Base-by-base conservation (phyloP, 2,888 invertebrate species). In the Phengaris arion region DNA sequence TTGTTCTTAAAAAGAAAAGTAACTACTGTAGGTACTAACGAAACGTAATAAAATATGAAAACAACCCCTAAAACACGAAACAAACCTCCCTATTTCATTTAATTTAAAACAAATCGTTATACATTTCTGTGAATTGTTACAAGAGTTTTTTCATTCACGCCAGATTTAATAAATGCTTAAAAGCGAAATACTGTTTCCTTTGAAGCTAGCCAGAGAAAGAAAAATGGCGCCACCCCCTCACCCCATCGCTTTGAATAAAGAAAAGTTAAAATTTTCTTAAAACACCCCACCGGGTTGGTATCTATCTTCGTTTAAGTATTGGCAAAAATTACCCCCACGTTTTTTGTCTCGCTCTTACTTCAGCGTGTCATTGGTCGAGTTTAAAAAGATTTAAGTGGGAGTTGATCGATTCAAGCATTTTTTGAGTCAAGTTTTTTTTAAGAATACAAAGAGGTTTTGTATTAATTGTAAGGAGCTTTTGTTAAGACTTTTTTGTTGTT, bases 261-360 rank as follows among this genome's bases (percentile, higher is more conserved):
- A 93, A 93, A 93, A 93, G 90, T 93, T 93, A 92, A 93, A 93
- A 93, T 93, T 93, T 92, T 92, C 92, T 91, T 89, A 86, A 88
- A 90, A 87, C 87, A 83, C 88, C 89, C 87, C 83, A 75, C 78
- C 74, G 87, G 86, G 87, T 85, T 79, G 81, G 89, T 90, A 91
- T 92, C 93, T 92, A 87, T 92, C 92, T 92, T 93, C 89, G 89
- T 91, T 91, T 88, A 92, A 91, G 92, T 92, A 93, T 93, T 88
- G 92, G 91, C 91, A 93, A 93, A 92, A 93, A 92, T 91, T 85
- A 86, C 89, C 88, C 88, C 87, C 85, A 79, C 77, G 82, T 81
- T 74, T 79, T 80, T 81, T 78, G 78, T 89, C 91, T 85, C 89
- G 78, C 79, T 89, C 88, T 74, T 87, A 78, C 90, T 78, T 80